A percentile compares a stretch with the other conserved stretches of the same genome.
Evolutionary conservation across 2,113 vertebrate species (phyloP).

Genomic region (Scomber colias): DNA sequence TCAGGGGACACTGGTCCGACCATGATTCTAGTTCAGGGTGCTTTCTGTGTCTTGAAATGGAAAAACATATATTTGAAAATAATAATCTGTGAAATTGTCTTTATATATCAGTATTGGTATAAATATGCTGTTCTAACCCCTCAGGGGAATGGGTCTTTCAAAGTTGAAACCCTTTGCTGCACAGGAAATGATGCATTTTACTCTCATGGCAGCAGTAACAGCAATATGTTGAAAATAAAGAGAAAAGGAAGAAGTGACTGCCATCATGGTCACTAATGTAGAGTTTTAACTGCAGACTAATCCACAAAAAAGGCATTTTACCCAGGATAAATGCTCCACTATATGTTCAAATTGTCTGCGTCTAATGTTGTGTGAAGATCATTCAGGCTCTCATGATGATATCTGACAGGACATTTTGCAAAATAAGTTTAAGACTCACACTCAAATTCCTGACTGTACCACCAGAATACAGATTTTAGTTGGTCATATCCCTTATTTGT

Average conservation of each 20-base stretch:
- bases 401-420: neutral
- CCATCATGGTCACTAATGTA: neutral
- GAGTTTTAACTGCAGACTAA: neutral
- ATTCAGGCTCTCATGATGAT: neutral
- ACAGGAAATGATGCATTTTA: slow-evolving; percentile 32
- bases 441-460: neutral
- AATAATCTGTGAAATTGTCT: neutral
- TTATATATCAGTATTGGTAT: slow-evolving; percentile 7
- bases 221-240: slow-evolving; percentile 19
- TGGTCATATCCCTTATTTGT: neutral
- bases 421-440: neutral
- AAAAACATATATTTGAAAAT: slow-evolving; percentile 19
- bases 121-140: slow-evolving; percentile 1
- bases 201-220: slow-evolving; percentile 2
- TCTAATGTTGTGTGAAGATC: neutral
- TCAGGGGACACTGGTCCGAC: neutral
- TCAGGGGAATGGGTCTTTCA: neutral
- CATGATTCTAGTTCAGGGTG: neutral
- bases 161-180: slow-evolving; percentile 17
- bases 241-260: neutral
- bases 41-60: neutral
- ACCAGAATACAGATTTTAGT: neutral
- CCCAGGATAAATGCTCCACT: neutral
- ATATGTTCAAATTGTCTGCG: neutral
- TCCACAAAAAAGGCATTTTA: neutral